A percentile compares a stretch with the other conserved stretches of the same genome.
These are phyloP conservation scores for Pristionchus pacificus DNA, from an alignment of 1,140 invertebrate species.

Conservation along the genomic window DNA sequence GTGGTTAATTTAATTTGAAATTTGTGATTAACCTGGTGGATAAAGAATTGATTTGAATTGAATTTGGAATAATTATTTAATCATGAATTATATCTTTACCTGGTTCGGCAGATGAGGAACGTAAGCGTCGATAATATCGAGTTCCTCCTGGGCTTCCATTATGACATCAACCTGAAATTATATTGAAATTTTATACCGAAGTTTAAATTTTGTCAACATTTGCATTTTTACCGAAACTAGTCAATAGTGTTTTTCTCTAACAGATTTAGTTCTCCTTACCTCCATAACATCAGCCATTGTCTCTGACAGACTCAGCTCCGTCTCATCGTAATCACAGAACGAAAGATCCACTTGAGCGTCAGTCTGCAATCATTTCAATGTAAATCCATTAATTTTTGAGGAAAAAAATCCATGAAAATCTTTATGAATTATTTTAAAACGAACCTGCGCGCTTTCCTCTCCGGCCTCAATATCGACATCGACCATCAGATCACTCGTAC, in stretches of 20 bases:
- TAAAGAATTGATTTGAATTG: background rate
- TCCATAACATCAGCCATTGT: background rate
- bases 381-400: background rate
- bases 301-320: slow-evolving; percentile 25
- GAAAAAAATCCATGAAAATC: too few relatives aligned
- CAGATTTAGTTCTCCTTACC: too few relatives aligned
- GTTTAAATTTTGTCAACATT: too few relatives aligned
- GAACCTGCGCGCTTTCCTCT: slow-evolving; percentile 17
- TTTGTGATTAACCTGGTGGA: too few relatives aligned
- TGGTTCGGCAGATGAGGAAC: background rate
- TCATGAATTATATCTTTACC: too few relatives aligned
- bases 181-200: too few relatives aligned
- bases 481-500: slow-evolving; percentile 21
- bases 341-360: slow-evolving; percentile 27
- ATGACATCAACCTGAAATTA: background rate
- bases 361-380: background rate
- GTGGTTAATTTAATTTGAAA: too few relatives aligned
- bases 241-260: too few relatives aligned
- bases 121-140: background rate
- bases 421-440: too few relatives aligned
- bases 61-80: too few relatives aligned
- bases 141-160: background rate
- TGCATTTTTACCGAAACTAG: too few relatives aligned
- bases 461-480: slow-evolving; percentile 30
- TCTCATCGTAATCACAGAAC: slow-evolving; percentile 29